phyloP scores from a whole-genome alignment of 2,888 invertebrate genomes.

The Chalcosyrphus nemorum region DNA sequence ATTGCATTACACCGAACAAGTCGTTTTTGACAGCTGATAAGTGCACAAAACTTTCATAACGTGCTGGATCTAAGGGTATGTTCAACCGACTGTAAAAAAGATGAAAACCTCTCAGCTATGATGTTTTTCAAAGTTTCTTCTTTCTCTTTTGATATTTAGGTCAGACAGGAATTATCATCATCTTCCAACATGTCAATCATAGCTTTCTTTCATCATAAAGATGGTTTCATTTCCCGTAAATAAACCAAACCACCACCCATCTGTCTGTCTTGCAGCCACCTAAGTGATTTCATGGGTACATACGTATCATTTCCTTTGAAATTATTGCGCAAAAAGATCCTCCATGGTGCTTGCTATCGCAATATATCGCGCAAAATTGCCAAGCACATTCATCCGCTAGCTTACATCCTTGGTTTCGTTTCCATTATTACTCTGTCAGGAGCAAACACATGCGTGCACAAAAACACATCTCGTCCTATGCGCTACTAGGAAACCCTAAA shows the following conservation, averaged over 20 bases:
- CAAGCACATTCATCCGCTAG: background rate
- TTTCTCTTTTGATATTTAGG: background rate
- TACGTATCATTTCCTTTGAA: background rate
- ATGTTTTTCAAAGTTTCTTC: background rate
- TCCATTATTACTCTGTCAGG: constrained; percentile 32
- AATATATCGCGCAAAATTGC: constrained; percentile 22
- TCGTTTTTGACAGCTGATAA: too few relatives aligned
- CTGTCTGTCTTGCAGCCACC: background rate
- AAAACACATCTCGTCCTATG: constrained; percentile 3
- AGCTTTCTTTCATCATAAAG: background rate
- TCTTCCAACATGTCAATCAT: background rate
- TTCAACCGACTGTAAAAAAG: too few relatives aligned
- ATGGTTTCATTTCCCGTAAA: background rate
- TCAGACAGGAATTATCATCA: background rate
- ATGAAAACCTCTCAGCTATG: too few relatives aligned
- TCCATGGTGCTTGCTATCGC: background rate
- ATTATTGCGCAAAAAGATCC: constrained; percentile 4
- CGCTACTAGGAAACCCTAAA: background rate
- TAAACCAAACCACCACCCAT: background rate
- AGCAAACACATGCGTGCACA: constrained; percentile 12
- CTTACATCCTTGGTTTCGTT: background rate
- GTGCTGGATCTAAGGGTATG: too few relatives aligned
- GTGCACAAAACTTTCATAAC: too few relatives aligned
- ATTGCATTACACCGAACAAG: too few relatives aligned
- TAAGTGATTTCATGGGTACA: background rate